Percentiles rank a stretch among this genome's conserved stretches.
These are phyloP conservation scores for Drosophila erecta DNA, from an alignment of 1,140 invertebrate species.

Conservation along the genomic window DNA sequence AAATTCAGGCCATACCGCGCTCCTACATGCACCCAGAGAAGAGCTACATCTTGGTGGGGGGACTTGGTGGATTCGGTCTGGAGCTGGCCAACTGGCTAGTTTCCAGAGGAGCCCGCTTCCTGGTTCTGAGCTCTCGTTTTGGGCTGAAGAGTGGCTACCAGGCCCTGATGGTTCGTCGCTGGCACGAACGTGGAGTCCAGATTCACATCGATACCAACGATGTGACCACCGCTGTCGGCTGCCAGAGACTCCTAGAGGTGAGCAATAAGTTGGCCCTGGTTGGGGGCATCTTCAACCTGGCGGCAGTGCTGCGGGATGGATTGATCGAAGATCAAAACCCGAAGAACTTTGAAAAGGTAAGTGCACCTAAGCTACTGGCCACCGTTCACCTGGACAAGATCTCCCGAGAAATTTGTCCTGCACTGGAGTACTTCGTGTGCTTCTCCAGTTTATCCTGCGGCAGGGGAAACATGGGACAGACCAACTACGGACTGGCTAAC, in stretches of 20 bases:
- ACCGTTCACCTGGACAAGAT: slow-evolving; percentile 91
- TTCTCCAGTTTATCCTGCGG: slow-evolving; percentile 98
- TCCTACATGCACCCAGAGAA: slow-evolving; percentile 95
- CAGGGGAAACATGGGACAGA: slow-evolving; percentile 96
- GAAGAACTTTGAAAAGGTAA: slow-evolving; percentile 90
- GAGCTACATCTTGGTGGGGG: slow-evolving; percentile 94
- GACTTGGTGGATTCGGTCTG: slow-evolving; percentile 97
- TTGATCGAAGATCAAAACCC: slow-evolving; percentile 94
- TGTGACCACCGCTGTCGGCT: slow-evolving; percentile 88
- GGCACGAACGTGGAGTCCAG: slow-evolving; percentile 89
- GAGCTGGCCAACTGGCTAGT: slow-evolving; percentile 97
- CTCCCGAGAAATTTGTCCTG: slow-evolving; percentile 90
- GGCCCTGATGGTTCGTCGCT: slow-evolving; percentile 90
- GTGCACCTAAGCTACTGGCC: slow-evolving; percentile 92
- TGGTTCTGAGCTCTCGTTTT: slow-evolving; percentile 94
- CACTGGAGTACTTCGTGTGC: slow-evolving; percentile 95
- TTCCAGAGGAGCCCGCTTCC: slow-evolving; percentile 91
- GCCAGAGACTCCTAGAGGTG: slow-evolving; percentile 89
- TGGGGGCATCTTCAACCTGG: slow-evolving; percentile 97
- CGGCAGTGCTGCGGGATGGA: slow-evolving; percentile 94
- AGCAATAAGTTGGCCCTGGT: slow-evolving; percentile 91
- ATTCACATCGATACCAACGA: slow-evolving; percentile 90
- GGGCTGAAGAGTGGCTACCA: slow-evolving; percentile 96
- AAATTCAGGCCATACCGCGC: slow-evolving; percentile 91
- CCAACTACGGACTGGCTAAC: slow-evolving; percentile 98